Percentiles rank a stretch among this genome's conserved stretches.
Evolutionary conservation across 2,113 vertebrate genomes (phyloP).

Genomic region (human): GRCh38 chr13:106382501-106383000

Average conservation of each 20-base stretch:
- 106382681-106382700: constrained; percentile 35
- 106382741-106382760: constrained; percentile 22
- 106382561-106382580: background rate
- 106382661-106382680: constrained; percentile 62
- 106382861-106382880: background rate
- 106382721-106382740: constrained; percentile 52
- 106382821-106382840: background rate
- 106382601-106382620: background rate
- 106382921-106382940: rapidly evolving
- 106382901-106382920: background rate
- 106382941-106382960: background rate
- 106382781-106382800: background rate
- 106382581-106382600: background rate
- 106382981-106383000: no score
- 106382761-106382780: constrained; percentile 63
- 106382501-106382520: background rate
- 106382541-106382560: constrained; percentile 37
- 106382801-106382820: background rate
- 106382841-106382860: background rate
- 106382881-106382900: background rate
- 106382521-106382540: background rate
- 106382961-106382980: rapidly evolving
- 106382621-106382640: background rate
- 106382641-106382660: constrained; percentile 69
- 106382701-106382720: constrained; percentile 16